Evolutionary conservation across 2,797 vertebrate species (phyloP).

Genomic region (Xiphorhynchus erythropygius): DNA sequence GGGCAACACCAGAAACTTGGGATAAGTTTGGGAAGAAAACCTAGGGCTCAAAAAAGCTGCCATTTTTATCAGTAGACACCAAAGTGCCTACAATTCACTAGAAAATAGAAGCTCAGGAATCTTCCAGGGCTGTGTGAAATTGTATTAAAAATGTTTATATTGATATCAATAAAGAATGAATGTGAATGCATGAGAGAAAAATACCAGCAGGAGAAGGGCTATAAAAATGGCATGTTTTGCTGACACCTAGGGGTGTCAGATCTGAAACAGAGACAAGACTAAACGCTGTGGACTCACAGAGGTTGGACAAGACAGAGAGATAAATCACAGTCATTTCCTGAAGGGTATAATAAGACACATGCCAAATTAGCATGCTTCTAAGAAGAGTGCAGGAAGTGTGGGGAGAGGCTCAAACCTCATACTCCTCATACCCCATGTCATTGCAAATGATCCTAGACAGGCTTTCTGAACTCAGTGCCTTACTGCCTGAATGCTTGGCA

Average conservation of each 20-base stretch:
- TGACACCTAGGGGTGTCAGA: not conserved
- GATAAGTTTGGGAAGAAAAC: not conserved
- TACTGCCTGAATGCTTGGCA: not conserved
- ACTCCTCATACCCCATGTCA: fast-evolving
- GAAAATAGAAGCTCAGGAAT: not conserved
- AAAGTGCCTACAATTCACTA: not conserved
- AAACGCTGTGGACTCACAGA: not conserved
- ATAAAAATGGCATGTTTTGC: not conserved
- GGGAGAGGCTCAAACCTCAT: not conserved
- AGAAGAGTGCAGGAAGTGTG: not conserved
- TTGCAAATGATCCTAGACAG: not conserved
- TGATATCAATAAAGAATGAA: not conserved
- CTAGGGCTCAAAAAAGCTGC: not conserved
- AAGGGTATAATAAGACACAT: not conserved
- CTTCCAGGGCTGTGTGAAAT: not conserved
- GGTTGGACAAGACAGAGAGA: not conserved
- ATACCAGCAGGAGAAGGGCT: not conserved
- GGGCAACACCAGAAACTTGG: not conserved
- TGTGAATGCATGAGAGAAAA: not conserved
- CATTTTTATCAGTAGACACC: not conserved
- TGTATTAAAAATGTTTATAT: not conserved
- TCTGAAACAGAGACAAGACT: not conserved
- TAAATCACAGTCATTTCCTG: not conserved
- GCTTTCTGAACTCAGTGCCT: not conserved
- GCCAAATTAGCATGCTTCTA: not conserved